Evolutionary conservation across 1,140 invertebrate genomes (phyloP).

Genomic region (Calosoma granatense): DNA sequence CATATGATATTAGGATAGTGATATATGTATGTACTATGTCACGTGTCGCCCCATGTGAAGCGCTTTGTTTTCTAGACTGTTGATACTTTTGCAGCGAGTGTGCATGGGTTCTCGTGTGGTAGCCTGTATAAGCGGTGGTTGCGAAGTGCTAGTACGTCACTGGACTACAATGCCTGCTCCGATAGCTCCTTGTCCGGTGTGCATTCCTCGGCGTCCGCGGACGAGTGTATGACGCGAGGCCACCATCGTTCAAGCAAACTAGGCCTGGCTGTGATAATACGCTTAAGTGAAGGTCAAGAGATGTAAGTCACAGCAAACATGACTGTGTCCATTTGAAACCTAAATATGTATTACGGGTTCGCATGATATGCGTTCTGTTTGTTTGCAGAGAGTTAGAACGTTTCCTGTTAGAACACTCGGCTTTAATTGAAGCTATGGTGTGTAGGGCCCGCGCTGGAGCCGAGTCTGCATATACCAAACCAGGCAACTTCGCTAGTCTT

Average conservation of each 20-base stretch:
- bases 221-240: constrained; percentile 17
- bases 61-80: too few species aligned
- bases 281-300: constrained; percentile 36
- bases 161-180: constrained; percentile 17
- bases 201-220: constrained; percentile 15
- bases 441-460: constrained; percentile 57
- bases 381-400: constrained; percentile 45
- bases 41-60: too few species aligned
- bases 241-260: constrained; percentile 39
- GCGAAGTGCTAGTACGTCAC: constrained; percentile 22
- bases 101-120: constrained; percentile 21
- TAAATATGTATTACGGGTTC: too few species aligned
- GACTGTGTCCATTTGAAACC: constrained; percentile 11
- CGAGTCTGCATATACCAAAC: constrained; percentile 43
- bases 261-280: constrained; percentile 44
- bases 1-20: too few species aligned
- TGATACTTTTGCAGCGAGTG: not conserved
- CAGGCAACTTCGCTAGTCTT: constrained; percentile 42
- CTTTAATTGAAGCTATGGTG: constrained; percentile 66
- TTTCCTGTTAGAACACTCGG: constrained; percentile 70
- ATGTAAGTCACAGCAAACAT: constrained; percentile 38
- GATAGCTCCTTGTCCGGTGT: constrained; percentile 15
- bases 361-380: constrained; percentile 1
- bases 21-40: constrained; percentile 1
- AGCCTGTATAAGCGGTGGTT: constrained; percentile 24